These are phyloP conservation scores for Microdon myrmicae DNA, from an alignment of 2,888 invertebrate genomes.

Conservation along the genomic window DNA sequence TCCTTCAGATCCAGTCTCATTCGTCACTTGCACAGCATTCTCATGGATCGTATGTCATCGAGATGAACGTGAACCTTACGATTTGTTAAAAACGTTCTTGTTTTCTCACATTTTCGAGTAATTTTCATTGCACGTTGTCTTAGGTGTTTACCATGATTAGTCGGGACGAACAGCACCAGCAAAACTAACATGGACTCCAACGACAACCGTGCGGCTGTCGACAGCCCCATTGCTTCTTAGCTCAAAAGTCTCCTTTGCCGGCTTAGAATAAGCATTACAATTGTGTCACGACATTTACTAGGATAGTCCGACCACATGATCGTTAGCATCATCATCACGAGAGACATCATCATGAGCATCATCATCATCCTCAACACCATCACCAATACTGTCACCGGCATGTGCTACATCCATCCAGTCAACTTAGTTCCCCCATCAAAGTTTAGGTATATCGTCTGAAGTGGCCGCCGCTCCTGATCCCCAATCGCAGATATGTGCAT, in stretches of 20 bases:
- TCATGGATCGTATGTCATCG: conserved; percentile 36
- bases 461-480: conserved; percentile 48
- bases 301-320: conserved; percentile 39
- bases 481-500: conserved; percentile 43
- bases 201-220: conserved; percentile 7
- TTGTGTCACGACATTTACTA: conserved; percentile 51
- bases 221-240: conserved; percentile 23
- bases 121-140: conserved; percentile 43
- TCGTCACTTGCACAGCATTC: too few relatives aligned
- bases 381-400: conserved; percentile 18
- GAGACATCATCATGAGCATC: conserved; percentile 26
- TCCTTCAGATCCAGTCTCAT: conserved; percentile 23
- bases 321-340: conserved; percentile 36
- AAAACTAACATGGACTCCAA: conserved; percentile 1
- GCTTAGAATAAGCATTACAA: conserved; percentile 34
- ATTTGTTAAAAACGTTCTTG: conserved; percentile 50
- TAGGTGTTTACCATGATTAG: conserved; percentile 48
- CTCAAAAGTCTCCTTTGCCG: conserved; percentile 17
- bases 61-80: conserved; percentile 28
- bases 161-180: conserved; percentile 31
- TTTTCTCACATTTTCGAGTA: conserved; percentile 50
- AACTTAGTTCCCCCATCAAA: conserved; percentile 13
- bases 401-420: too few relatives aligned
- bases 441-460: conserved; percentile 24
- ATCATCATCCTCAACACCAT: conserved; percentile 15